These are phyloP conservation scores for Salvelinus fontinalis DNA, from an alignment of 2,113 vertebrate species.

Conservation along the genomic window DNA sequence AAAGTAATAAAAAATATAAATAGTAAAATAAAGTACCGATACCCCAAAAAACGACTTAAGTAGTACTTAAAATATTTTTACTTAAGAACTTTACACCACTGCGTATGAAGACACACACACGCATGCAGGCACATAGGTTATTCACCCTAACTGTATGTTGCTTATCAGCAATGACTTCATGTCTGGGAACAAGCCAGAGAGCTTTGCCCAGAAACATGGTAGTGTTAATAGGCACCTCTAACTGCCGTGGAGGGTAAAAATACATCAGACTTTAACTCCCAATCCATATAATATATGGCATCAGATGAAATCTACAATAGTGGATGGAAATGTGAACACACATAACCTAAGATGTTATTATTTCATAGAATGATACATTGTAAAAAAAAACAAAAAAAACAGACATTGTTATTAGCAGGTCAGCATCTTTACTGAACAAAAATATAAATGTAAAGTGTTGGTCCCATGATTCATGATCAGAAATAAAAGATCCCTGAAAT, in stretches of 20 bases:
- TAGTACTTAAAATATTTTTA: no score
- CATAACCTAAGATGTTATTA: not conserved
- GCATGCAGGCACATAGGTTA: slow-evolving; percentile 6
- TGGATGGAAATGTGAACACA: not conserved
- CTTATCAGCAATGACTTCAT: slow-evolving; percentile 40
- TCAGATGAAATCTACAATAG: not conserved
- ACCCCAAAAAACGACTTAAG: no score
- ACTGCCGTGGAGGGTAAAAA: not conserved
- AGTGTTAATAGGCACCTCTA: not conserved
- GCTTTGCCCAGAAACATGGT: slow-evolving; percentile 15
- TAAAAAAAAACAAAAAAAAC: not conserved
- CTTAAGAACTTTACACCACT: no score
- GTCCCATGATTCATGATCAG: no score
- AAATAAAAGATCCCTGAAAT: no score
- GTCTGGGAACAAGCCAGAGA: slow-evolving; percentile 12
- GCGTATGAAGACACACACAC: no score
- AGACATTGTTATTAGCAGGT: not conserved
- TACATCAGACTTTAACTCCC: not conserved
- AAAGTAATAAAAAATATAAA: no score
- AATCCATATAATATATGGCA: not conserved
- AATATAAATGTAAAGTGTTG: no score
- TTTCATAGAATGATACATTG: not conserved
- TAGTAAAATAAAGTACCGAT: no score
- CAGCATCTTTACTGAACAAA: no score
- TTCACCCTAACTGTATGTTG: slow-evolving; percentile 18